These are phyloP conservation scores for Koerneria pararmatus DNA, from an alignment of 2,888 invertebrate genomes.

Conservation along the genomic window DNA sequence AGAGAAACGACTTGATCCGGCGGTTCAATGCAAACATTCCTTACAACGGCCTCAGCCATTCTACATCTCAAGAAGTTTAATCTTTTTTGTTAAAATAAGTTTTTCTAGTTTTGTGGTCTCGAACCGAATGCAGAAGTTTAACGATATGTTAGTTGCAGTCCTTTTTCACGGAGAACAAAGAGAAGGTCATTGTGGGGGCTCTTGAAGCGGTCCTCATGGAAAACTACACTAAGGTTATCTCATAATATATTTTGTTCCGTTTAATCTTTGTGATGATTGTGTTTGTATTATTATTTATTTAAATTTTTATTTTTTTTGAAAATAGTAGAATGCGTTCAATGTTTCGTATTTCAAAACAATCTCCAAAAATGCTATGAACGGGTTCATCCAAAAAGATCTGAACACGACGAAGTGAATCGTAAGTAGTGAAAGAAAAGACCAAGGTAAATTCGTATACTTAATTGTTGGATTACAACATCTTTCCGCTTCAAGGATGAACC, in stretches of 20 bases:
- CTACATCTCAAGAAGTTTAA: constrained; percentile 84
- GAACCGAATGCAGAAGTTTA: neutral
- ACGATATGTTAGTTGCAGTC: constrained; percentile 69
- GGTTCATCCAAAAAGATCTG: too few species aligned
- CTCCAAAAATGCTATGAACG: too few species aligned
- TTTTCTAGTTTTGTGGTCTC: neutral
- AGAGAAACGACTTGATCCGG: constrained; percentile 78
- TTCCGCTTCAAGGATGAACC: constrained; percentile 63
- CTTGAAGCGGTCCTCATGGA: constrained; percentile 77
- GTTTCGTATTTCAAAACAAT: too few species aligned
- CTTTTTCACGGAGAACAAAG: constrained; percentile 82
- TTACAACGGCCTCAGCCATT: constrained; percentile 92
- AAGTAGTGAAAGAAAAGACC: too few species aligned
- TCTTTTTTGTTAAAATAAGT: neutral
- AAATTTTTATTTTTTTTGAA: too few species aligned
- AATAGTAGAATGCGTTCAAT: too few species aligned
- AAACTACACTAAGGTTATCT: constrained; percentile 43
- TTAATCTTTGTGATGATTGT: too few species aligned
- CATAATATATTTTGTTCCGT: too few species aligned
- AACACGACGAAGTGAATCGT: too few species aligned
- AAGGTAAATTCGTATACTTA: too few species aligned
- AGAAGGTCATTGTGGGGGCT: constrained; percentile 88
- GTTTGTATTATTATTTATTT: too few species aligned
- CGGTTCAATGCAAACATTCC: constrained; percentile 95
- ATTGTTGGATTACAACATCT: too few species aligned